Evolutionary conservation across 2,888 invertebrate genomes (phyloP).

Genomic region (Papilio gigon): DNA sequence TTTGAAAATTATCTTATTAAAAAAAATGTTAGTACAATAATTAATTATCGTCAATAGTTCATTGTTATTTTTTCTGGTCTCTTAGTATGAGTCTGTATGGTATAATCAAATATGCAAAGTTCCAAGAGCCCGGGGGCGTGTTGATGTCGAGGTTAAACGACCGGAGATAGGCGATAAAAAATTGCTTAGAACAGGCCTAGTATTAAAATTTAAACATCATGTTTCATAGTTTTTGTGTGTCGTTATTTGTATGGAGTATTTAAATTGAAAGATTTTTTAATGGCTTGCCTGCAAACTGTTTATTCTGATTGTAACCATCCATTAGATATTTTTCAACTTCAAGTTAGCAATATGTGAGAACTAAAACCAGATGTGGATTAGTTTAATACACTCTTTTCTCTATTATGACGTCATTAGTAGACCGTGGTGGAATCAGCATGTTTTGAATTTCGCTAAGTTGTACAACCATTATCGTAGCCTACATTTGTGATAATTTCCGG

Average conservation of each 20-base stretch:
- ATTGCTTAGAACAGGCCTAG: constrained; percentile 20
- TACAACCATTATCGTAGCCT: background rate
- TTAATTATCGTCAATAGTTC: background rate
- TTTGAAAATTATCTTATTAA: background rate
- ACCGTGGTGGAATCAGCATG: background rate
- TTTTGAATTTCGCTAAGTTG: constrained; percentile 13
- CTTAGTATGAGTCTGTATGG: constrained; percentile 1
- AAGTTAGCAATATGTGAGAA: background rate
- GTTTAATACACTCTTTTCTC: background rate
- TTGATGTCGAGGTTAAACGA: constrained; percentile 35
- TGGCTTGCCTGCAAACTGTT: background rate
- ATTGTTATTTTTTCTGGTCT: constrained; percentile 1
- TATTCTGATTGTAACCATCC: background rate
- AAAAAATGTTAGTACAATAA: background rate
- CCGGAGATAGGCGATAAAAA: constrained; percentile 35
- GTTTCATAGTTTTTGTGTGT: background rate
- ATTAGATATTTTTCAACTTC: background rate
- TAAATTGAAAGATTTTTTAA: background rate
- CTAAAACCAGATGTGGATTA: background rate
- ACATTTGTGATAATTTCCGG: constrained; percentile 14
- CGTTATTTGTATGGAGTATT: background rate
- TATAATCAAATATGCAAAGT: constrained; percentile 37
- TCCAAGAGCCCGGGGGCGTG: constrained; percentile 37
- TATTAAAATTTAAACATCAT: constrained; percentile 1
- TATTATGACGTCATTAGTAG: background rate